Conservation (phyloP, 2,113 vertebrate species). For the Gracilinanus agilis region DNA sequence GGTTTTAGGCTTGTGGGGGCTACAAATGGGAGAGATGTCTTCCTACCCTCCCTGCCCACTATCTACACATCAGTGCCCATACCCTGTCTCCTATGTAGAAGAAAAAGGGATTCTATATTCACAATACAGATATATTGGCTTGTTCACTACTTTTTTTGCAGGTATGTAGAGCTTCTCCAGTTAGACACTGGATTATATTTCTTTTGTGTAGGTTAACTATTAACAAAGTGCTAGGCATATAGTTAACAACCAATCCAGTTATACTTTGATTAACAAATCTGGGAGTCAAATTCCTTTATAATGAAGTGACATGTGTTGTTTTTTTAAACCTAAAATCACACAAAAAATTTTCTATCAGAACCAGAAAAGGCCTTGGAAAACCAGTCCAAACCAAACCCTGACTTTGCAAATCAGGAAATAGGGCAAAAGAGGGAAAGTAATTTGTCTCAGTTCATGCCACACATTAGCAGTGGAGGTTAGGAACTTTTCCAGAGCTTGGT, state of each 20-base stretch:
- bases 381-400: not conserved
- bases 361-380: not conserved
- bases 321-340: not conserved
- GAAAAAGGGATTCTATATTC: not conserved
- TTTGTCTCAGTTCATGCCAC: not conserved
- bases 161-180: not conserved
- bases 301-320: not conserved
- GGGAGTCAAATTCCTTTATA: not conserved
- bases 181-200: not conserved
- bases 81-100: not conserved
- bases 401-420: too few species aligned
- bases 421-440: not conserved
- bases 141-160: not conserved
- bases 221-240: not conserved
- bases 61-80: not conserved
- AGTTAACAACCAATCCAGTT: not conserved
- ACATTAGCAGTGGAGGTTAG: not conserved
- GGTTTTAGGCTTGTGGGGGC: not conserved
- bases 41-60: not conserved
- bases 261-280: not conserved
- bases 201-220: not conserved
- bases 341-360: not conserved
- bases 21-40: not conserved
- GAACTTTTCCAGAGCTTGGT: not conserved
- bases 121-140: not conserved